phyloP scores from a whole-genome alignment of 2,797 vertebrate species.

The Pseudomugil tenellus region DNA sequence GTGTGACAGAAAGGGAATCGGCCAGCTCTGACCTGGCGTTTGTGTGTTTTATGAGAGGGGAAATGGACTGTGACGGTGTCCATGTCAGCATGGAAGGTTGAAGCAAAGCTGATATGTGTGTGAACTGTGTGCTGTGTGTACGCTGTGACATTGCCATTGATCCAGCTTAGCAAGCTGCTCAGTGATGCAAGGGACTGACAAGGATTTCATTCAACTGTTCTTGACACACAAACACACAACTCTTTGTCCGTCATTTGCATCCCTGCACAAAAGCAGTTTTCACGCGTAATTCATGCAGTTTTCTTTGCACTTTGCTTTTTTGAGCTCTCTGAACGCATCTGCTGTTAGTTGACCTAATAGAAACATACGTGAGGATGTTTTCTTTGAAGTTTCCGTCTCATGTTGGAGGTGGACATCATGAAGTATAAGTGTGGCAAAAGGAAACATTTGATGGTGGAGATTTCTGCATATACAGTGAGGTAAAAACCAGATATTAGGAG shows the following conservation, averaged over 20 bases:
- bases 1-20: slow-evolving; percentile 33
- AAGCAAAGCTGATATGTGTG: slow-evolving; percentile 67
- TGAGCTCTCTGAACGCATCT: slow-evolving; percentile 3
- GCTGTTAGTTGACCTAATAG: slow-evolving; percentile 2
- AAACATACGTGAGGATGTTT: no score
- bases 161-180: slow-evolving; percentile 80
- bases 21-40: slow-evolving; percentile 34
- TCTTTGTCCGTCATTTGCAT: slow-evolving; percentile 48
- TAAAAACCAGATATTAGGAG: no score
- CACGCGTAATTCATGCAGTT: slow-evolving; percentile 32
- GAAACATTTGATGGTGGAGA: no score
- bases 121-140: slow-evolving; percentile 59
- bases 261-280: slow-evolving; percentile 53
- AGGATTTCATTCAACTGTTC: slow-evolving; percentile 79
- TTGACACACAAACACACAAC: slow-evolving; percentile 71
- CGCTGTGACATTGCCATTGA: slow-evolving; percentile 77
- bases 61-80: slow-evolving; percentile 58
- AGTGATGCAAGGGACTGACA: slow-evolving; percentile 70
- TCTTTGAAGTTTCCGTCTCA: no score
- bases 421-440: no score
- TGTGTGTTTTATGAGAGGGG: slow-evolving; percentile 50
- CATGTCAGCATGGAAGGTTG: slow-evolving; percentile 49
- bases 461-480: no score
- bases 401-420: no score
- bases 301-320: slow-evolving; percentile 33